Percentiles rank a stretch among this genome's conserved stretches.
These are phyloP conservation scores for Brachionus rubens DNA, from an alignment of 1,140 invertebrate genomes.

Conservation along the genomic window DNA sequence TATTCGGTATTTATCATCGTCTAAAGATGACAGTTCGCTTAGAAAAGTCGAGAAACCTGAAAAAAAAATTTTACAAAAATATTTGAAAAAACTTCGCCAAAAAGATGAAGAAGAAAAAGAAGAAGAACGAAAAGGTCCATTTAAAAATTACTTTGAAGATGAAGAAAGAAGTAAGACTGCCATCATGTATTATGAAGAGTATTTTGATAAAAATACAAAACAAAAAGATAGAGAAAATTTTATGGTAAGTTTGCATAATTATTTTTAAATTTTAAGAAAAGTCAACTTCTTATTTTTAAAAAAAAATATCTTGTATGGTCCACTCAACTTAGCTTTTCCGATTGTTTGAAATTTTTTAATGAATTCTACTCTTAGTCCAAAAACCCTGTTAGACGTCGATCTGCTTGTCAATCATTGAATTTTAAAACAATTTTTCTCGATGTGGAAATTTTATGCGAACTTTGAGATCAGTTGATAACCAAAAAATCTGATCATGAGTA, in stretches of 20 bases:
- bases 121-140: conserved; percentile 26
- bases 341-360: too few relatives aligned
- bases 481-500: too few relatives aligned
- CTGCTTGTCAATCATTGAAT: too few relatives aligned
- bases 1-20: neutral
- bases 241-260: conserved; percentile 26
- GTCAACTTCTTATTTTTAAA: too few relatives aligned
- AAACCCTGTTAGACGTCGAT: too few relatives aligned
- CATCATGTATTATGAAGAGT: conserved; percentile 28
- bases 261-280: too few relatives aligned
- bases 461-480: too few relatives aligned
- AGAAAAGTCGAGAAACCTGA: conserved; percentile 10
- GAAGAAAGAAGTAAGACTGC: conserved; percentile 29
- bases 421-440: too few relatives aligned
- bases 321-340: too few relatives aligned
- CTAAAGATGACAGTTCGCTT: conserved; percentile 1
- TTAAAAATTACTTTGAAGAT: conserved; percentile 37
- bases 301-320: too few relatives aligned
- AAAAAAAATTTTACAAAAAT: conserved; percentile 17
- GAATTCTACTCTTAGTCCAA: too few relatives aligned
- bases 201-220: conserved; percentile 23
- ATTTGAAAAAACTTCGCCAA: neutral
- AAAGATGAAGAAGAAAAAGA: conserved; percentile 29
- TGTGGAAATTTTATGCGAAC: too few relatives aligned
- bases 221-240: conserved; percentile 40